Evolutionary conservation across 1,140 invertebrate species (phyloP).

Genomic region (Pseudomyrmex sp.): DNA sequence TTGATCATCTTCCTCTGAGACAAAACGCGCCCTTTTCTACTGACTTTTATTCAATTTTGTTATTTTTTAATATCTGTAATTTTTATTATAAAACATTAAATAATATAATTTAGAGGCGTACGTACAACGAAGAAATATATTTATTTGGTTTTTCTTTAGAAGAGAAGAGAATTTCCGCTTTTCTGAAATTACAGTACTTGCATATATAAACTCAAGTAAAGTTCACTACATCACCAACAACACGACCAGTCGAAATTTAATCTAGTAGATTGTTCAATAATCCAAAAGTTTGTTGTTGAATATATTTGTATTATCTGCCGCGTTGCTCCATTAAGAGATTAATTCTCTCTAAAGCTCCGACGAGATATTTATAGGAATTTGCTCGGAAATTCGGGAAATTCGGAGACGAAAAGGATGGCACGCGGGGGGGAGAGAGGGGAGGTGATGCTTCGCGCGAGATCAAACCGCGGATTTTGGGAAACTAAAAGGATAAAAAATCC

Average conservation of each 20-base stretch:
- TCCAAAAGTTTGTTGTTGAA: conserved; percentile 40
- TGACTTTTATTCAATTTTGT: no score
- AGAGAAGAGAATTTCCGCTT: neutral
- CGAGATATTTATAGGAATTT: conserved; percentile 49
- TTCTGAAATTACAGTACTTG: neutral
- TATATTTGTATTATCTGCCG: conserved; percentile 31
- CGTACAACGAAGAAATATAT: no score
- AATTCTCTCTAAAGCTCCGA: conserved; percentile 34
- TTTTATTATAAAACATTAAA: no score
- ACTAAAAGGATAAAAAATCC: conserved; percentile 30
- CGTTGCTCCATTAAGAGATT: conserved; percentile 37
- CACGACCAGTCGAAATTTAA: conserved; percentile 13
- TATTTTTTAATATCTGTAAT: no score
- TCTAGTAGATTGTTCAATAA: conserved; percentile 17
- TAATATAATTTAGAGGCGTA: no score
- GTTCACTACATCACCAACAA: neutral
- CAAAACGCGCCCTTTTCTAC: no score
- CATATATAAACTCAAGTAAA: neutral
- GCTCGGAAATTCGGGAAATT: conserved; percentile 43
- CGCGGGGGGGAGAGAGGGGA: neutral
- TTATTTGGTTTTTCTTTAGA: neutral
- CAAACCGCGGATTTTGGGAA: conserved; percentile 1
- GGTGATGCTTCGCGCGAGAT: neutral
- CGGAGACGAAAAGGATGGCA: neutral
- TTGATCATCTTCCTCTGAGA: no score